Base-by-base conservation (phyloP, 2,113 vertebrate genomes). In the Esox niger region DNA sequence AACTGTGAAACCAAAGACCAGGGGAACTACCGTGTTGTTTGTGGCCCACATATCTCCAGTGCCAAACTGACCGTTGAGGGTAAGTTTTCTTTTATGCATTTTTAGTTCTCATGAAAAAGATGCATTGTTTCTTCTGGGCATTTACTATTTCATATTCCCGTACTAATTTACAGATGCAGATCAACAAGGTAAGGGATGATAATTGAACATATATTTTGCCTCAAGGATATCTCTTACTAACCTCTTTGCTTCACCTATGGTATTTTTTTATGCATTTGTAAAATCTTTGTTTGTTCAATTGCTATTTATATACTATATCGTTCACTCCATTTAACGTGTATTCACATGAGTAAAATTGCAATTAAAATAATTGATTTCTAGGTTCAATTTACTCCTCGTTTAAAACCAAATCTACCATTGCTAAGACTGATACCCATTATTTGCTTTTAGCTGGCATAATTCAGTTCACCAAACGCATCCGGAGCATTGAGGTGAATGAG, bases 1-100 rank as follows among this genome's bases (percentile, higher is more conserved):
- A 87, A 91, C 67, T 98, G 96, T 84, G 91, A 92, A 61, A 76
- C 78, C 71, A 90, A 93, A 83, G 97, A 99, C 82, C 92, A 95
- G 82, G 96, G 95, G 78, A 94, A 95, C 91, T 98, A 95, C 80
- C 93, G 96, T 35, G 86, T 99, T 80, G 95, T 98, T 26, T 98
- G 97, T 69, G 97, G 97, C 23, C 94, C 96, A 35, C 96, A 98
- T 71, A 98, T 98, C 57, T 95, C 95, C 77, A 97, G 93, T 68
- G 97, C 95, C 77, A 97, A 91, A 69, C 87, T 99, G 70, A 95
- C 89, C 56, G 93, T 99, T 4, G 88, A 94, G 2, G 97, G 97
- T 98, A 93, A 89, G 93, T 88, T 52, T 29, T 35, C 10, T 75
- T 82, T 61, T 35, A 35, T 33, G 6, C 8, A 6, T 60, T 17